Percentiles rank a stretch among this genome's conserved stretches.
Conservation (phyloP, 1,140 invertebrate genomes). For the Pentalonia nigronervosa region DNA sequence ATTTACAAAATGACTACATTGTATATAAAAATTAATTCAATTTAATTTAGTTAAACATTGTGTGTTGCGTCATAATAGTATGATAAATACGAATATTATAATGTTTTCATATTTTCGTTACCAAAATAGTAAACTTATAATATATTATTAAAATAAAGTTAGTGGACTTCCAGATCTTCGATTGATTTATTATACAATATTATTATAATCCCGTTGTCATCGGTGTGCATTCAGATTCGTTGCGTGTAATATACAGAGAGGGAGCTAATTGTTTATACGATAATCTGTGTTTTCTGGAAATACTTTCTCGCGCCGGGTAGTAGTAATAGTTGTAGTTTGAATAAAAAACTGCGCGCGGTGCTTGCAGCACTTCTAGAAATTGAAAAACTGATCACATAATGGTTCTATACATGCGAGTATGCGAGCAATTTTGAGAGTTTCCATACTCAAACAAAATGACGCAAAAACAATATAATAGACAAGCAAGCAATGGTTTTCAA, state of each 20-base stretch:
- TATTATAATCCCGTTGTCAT: background rate
- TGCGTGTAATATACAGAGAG: background rate
- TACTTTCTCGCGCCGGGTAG: background rate
- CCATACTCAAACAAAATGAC: background rate
- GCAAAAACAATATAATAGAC: background rate
- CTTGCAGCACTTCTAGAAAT: background rate
- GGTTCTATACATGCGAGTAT: background rate
- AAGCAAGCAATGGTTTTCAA: background rate
- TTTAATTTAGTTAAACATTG: background rate
- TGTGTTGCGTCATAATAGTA: background rate
- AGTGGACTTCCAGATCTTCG: no score
- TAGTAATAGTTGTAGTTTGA: background rate
- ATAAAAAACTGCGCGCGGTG: background rate
- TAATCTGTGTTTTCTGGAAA: background rate
- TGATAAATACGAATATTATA: background rate
- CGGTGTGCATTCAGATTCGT: background rate
- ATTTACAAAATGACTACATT: no score
- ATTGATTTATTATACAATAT: background rate
- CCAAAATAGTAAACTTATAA: background rate
- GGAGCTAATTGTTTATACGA: background rate
- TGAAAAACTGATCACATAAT: background rate
- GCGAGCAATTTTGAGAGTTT: background rate
- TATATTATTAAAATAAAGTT: background rate
- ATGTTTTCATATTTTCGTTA: background rate
- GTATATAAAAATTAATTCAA: background rate